These are phyloP conservation scores for Agrochola macilenta DNA, from an alignment of 2,888 invertebrate species.

Conservation along the genomic window DNA sequence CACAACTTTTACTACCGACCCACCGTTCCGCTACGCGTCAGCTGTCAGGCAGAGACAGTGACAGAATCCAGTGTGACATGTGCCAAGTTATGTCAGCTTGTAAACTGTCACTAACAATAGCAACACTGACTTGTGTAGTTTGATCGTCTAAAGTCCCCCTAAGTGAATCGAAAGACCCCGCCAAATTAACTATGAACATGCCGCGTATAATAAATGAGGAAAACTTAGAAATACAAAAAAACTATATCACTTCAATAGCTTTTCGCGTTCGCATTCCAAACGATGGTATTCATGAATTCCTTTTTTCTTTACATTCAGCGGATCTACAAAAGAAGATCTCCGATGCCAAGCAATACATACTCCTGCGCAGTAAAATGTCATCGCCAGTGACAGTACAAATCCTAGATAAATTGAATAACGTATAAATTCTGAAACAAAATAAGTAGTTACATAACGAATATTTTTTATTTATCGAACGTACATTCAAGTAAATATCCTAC, in stretches of 20 bases:
- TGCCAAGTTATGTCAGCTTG: neutral
- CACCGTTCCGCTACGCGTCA: constrained; percentile 31
- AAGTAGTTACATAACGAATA: neutral
- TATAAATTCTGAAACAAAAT: constrained; percentile 86
- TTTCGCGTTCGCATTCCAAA: constrained; percentile 43
- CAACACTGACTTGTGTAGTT: neutral
- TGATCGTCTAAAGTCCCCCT: neutral
- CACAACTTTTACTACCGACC: constrained; percentile 26
- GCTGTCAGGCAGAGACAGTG: constrained; percentile 23
- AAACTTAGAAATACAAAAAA: neutral
- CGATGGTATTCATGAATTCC: constrained; percentile 22
- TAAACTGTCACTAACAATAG: neutral
- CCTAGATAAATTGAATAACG: constrained; percentile 91
- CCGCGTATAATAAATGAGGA: neutral
- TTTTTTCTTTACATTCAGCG: constrained; percentile 67
- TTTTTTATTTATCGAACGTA: too few relatives aligned
- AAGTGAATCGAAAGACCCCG: neutral
- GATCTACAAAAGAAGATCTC: constrained; percentile 75
- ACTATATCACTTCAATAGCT: constrained; percentile 32
- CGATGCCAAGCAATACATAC: constrained; percentile 88
- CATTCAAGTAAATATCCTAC: too few relatives aligned
- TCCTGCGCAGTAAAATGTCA: constrained; percentile 91
- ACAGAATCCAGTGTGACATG: neutral
- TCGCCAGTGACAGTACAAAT: constrained; percentile 89
- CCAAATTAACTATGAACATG: neutral